phyloP scores from a whole-genome alignment of 2,797 vertebrate genomes.

The Notolepis coatsorum region DNA sequence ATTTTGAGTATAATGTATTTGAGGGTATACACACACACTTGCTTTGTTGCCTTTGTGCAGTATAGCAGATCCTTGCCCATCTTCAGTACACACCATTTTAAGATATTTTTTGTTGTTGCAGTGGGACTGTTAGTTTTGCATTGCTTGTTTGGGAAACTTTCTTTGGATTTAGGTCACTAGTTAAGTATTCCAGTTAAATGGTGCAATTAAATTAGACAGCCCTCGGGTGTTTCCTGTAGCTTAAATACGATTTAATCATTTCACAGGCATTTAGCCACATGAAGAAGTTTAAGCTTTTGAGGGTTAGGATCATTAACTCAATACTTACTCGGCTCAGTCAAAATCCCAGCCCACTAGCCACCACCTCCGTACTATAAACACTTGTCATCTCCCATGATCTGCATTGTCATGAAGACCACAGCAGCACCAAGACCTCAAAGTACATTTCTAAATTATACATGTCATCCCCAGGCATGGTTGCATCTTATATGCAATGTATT shows the following conservation, averaged over 20 bases:
- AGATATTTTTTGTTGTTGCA: constrained; percentile 64
- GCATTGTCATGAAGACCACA: constrained; percentile 61
- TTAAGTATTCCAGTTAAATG: constrained; percentile 61
- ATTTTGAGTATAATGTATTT: constrained; percentile 6
- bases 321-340: constrained; percentile 61
- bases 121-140: constrained; percentile 37
- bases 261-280: constrained; percentile 63
- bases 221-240: constrained; percentile 62
- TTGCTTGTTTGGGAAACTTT: constrained; percentile 64
- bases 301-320: constrained; percentile 67
- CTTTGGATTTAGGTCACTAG: constrained; percentile 70
- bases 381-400: constrained; percentile 52
- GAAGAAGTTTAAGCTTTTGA: constrained; percentile 49
- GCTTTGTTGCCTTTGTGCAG: constrained; percentile 31
- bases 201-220: constrained; percentile 75
- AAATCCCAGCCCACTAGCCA: constrained; percentile 62
- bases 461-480: constrained; percentile 44
- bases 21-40: constrained; percentile 16
- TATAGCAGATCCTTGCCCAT: constrained; percentile 56
- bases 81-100: constrained; percentile 42
- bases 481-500: constrained; percentile 31
- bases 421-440: constrained; percentile 55
- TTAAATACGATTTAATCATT: constrained; percentile 72
- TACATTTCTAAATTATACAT: constrained; percentile 47
- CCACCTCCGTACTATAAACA: constrained; percentile 64